Conservation (phyloP, 2,797 vertebrate species). For the Anguilla anguilla region DNA sequence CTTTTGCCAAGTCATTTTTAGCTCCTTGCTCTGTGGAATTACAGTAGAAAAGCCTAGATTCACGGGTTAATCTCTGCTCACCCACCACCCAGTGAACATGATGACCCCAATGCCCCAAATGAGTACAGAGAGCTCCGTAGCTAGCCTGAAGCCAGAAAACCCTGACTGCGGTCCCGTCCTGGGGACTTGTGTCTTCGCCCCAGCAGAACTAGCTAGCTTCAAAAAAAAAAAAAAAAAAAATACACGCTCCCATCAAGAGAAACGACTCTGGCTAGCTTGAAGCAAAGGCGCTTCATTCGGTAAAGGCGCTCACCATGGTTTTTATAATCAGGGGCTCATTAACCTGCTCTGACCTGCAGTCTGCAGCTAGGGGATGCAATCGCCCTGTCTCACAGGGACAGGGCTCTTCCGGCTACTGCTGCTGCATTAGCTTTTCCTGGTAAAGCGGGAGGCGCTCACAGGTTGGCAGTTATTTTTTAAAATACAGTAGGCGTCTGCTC, state of each 20-base stretch:
- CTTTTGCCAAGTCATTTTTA: slow-evolving; percentile 34
- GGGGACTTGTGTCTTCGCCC: not conserved
- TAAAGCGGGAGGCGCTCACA: not conserved
- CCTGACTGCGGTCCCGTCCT: not conserved
- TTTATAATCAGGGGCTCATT: no score
- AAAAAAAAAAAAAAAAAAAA: not conserved
- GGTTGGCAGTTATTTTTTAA: not conserved
- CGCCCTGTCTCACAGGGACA: not conserved
- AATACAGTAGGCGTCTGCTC: not conserved
- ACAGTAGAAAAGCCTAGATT: slow-evolving; percentile 39
- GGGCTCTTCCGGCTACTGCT: not conserved
- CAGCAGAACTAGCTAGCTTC: not conserved
- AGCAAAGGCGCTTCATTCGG: not conserved
- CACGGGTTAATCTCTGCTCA: slow-evolving; percentile 44
- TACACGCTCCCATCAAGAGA: not conserved
- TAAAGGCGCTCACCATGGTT: not conserved
- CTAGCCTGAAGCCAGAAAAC: slow-evolving; percentile 27
- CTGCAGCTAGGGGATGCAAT: not conserved
- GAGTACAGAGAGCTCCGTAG: slow-evolving; percentile 15
- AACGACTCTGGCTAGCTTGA: not conserved
- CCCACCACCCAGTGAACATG: slow-evolving; percentile 9
- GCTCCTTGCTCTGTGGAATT: slow-evolving; percentile 42
- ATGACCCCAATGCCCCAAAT: slow-evolving; percentile 21
- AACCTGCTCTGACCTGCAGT: not conserved
- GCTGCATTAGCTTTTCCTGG: not conserved